These are phyloP conservation scores for Chironomus riparius DNA, from an alignment of 2,888 invertebrate genomes.

Conservation along the genomic window DNA sequence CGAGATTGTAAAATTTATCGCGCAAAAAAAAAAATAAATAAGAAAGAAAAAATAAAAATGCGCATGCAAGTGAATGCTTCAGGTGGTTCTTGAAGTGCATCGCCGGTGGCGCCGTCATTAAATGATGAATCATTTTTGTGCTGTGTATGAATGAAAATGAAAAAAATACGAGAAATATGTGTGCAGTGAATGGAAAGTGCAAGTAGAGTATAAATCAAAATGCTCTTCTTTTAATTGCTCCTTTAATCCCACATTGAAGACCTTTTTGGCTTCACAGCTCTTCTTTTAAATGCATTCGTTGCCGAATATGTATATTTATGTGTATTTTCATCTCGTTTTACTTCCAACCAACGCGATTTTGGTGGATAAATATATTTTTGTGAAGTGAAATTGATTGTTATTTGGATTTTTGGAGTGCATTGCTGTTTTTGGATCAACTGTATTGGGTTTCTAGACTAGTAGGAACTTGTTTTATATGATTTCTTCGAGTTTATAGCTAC, in stretches of 20 bases:
- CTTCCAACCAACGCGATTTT: not conserved
- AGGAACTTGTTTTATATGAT: no score
- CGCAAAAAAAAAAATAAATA: no score
- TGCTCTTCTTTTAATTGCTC: conserved; percentile 6
- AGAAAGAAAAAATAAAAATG: no score
- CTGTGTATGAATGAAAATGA: not conserved
- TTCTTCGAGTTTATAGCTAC: no score
- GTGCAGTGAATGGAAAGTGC: conserved; percentile 14
- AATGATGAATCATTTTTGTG: not conserved
- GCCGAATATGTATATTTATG: not conserved
- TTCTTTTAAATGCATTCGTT: not conserved
- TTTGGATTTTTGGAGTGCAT: no score
- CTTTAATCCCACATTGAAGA: conserved; percentile 1
- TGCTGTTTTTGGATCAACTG: no score
- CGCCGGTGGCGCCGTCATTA: not conserved
- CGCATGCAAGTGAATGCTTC: not conserved
- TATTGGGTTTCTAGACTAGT: no score
- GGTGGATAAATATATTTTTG: not conserved
- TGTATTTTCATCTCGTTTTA: no score
- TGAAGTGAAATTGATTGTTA: no score
- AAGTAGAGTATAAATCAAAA: conserved; percentile 12
- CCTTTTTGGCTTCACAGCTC: not conserved
- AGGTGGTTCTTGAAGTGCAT: conserved; percentile 18
- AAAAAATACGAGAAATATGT: not conserved
- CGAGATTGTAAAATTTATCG: not conserved